A percentile compares a stretch with the other conserved stretches of the same genome.
Conservation (phyloP, 2,888 invertebrate genomes). For the Chymomyza procnemis region DNA sequence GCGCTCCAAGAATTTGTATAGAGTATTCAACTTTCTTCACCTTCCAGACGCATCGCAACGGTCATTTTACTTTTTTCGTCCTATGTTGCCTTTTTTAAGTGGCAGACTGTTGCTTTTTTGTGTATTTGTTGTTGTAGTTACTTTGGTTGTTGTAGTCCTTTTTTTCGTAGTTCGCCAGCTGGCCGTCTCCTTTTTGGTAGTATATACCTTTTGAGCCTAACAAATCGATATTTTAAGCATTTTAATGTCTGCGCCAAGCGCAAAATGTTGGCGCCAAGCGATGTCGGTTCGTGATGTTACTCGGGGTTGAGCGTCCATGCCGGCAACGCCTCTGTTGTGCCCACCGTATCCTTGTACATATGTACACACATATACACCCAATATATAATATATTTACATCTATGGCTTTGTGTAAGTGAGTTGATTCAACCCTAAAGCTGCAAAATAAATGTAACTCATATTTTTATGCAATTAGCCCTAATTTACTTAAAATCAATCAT, state of each 20-base stretch:
- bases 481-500: slow-evolving; percentile 65
- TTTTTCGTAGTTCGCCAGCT: neutral
- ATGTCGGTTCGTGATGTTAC: slow-evolving; percentile 31
- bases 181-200: slow-evolving; percentile 27
- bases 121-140: slow-evolving; percentile 29
- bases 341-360: slow-evolving; percentile 14
- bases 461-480: slow-evolving; percentile 69
- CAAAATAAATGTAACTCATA: slow-evolving; percentile 63
- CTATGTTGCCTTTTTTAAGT: slow-evolving; percentile 49
- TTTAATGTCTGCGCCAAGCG: slow-evolving; percentile 71
- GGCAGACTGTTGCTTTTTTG: slow-evolving; percentile 68
- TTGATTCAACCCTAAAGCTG: slow-evolving; percentile 34
- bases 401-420: neutral
- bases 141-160: neutral
- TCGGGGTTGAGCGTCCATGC: slow-evolving; percentile 20
- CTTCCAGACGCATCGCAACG: neutral
- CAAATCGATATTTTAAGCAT: slow-evolving; percentile 71
- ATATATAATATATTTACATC: slow-evolving; percentile 17
- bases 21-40: neutral
- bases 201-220: slow-evolving; percentile 53
- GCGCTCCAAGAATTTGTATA: neutral
- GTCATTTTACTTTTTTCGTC: neutral
- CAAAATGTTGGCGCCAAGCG: slow-evolving; percentile 66
- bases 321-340: neutral
- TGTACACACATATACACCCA: neutral